phyloP scores from a whole-genome alignment of 2,113 vertebrate genomes.

The Hipposideros armiger region DNA sequence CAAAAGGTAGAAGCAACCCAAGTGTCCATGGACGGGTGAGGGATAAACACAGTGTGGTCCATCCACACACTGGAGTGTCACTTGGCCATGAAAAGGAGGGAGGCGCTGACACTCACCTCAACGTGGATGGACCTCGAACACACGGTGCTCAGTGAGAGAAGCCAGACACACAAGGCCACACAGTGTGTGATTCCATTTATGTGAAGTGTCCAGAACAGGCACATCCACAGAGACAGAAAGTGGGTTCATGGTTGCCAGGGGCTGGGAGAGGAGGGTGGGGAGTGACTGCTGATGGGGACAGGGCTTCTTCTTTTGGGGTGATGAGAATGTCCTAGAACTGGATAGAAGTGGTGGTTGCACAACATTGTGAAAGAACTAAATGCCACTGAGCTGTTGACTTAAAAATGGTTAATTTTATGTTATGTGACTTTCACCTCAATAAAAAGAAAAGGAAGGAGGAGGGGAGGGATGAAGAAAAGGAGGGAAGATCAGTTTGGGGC shows the following conservation, averaged over 20 bases:
- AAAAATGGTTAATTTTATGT: not conserved
- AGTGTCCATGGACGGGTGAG: not conserved
- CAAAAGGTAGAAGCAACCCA: not conserved
- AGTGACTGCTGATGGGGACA: rapidly evolving
- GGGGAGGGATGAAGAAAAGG: not conserved
- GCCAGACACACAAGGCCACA: not conserved
- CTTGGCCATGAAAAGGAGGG: not conserved
- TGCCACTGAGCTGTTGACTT: not conserved
- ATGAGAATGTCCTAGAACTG: not conserved
- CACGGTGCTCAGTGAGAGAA: not conserved
- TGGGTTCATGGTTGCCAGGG: not conserved
- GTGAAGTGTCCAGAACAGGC: too few relatives aligned
- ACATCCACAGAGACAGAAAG: not conserved
- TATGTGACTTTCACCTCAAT: not conserved
- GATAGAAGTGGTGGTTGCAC: not conserved
- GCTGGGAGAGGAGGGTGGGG: not conserved
- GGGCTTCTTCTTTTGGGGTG: not conserved
- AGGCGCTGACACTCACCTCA: rapidly evolving
- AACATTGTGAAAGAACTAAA: not conserved
- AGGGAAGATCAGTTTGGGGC: not conserved
- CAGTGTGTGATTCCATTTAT: rapidly evolving
- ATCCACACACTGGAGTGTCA: not conserved
- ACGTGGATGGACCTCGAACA: rapidly evolving
- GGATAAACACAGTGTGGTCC: too few relatives aligned
- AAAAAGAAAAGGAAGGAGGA: not conserved